Evolutionary conservation across 2,888 invertebrate species (phyloP), one percentile per base, ranked within the genome.

Genomic region (Eupeodes latifasciatus): DNA sequence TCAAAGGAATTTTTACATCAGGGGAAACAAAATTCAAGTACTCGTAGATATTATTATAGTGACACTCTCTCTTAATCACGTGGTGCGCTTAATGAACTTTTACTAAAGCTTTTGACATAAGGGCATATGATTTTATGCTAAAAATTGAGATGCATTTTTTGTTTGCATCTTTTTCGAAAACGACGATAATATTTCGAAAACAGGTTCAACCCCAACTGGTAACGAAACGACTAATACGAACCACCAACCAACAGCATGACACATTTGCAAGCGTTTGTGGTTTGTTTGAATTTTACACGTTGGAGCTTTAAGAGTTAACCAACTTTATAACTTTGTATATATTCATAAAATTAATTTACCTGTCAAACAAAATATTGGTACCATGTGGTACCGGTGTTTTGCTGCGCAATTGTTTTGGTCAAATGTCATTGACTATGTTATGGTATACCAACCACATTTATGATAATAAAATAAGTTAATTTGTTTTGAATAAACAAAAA

Each of bases 341-440:
- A 9, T 67, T 64, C 5, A 64, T 19, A 19, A 11, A 57, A 80
- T 72, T 57, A 77, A 62, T 83, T 80, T 80, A 80, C 64, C 76
- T 76, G 79, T 83, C 83, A 83, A 74, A 62, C 49, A 77, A 81
- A 66, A 1, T 10, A 77, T 7, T 78, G 77, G 88, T 88, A 88
- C 88, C 88, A 88, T 88, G 84, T 81, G 85, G 88, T 88, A 81
- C 88, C 88, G 85, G 84, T 81, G 75, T 75, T 76, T 81, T 81
- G 81, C 69, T 85, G 14, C 66, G 87, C 66, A 66, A 47, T 66
- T 66, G 9, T 49, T 66, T 47, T 66, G 47, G 49, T 49, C 47
- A 66, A 14, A 9, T 27, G 27, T 49, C n/a, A 27, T 27, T 47
- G 47, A 47, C 44, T 64, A 27, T 40, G 27, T 27, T 27, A 27